Evolutionary conservation across 2,113 vertebrate species (phyloP), one percentile per base, ranked within the genome.

Genomic region (Aspidoscelis tigris): DNA sequence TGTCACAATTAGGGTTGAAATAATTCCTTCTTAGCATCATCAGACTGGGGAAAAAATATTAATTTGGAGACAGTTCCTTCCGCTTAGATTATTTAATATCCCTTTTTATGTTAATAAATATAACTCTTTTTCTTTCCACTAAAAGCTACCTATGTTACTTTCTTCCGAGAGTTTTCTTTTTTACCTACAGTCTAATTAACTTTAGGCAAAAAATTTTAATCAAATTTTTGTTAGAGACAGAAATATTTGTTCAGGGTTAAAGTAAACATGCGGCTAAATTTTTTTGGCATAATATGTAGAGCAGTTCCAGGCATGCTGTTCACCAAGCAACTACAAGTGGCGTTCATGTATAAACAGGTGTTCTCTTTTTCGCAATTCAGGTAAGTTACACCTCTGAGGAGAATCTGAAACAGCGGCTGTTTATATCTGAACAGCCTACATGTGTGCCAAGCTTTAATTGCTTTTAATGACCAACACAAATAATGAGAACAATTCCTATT

Each of bases 261-360:
- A 84, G 87, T 94, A 94, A 93, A 91, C 81, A 88, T 5, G 47
- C 43, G 72, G 86, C 76, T 80, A 85, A 80, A 91, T 94, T 94
- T 88, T 94, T 90, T 93, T 93, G 91, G 90, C 92, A 78, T 88
- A 76, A 84, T 21, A 7, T 84, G 65, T 70, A 39, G 91, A 91
- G 91, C 91, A 93, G 92, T 83, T 92, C 76, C 21, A 84, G 89
- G 92, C 94, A 94, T 92, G 87, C 74, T 61, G 39, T 41, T 5
- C 41, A 84, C 88, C 88, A 69, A 87, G 88, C 33, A 90, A 71
- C 81, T 91, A 87, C 86, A 88, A 33, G 79, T 82, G 81, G 81
- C 33, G 4, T 81, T 72, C 83, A 90, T 87, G 82, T 88, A 90
- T 93, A 93, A 86, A 93, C 93, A 95, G 93, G 92, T 95, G 94